Evolutionary conservation across 2,888 invertebrate species (phyloP), one percentile per base, ranked within the genome.

Genomic region (Netelia inedita): DNA sequence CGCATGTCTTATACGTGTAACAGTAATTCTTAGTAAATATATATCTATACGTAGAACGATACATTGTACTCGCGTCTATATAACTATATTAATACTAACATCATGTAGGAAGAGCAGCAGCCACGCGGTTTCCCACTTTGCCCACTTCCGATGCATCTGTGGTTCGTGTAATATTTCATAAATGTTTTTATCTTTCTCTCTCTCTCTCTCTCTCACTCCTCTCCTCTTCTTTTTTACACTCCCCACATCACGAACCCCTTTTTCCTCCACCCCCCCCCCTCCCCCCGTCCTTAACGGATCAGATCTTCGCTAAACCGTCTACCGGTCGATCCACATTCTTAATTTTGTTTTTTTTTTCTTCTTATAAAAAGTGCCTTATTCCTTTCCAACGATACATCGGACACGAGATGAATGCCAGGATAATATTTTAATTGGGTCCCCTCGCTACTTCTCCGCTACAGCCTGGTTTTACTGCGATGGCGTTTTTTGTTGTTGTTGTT

Each of bases 91-190:
- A 61, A 11, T 50, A 78, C 35, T 61, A 19, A 19, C 59, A 19
- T 19, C 2, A 5, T 28, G 28, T 28, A 28, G 41, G 19, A 19
- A 59, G 46, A 69, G n/a, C 50, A 69, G 59, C 69, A 66, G 57
- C 61, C 72, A 46, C 19, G 53, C 23, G 65, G 68, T 80, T 79
- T 69, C 80, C 78, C 66, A 80, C 80, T 66, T 86, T 82, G 79
- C 81, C 81, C 83, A 86, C 83, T 83, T 83, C 73, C 82, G 78
- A 78, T 69, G 69, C 78, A 78, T 78, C 59, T 78, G 68, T 69
- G 61, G 46, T 57, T 78, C 59, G 76, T 43, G 50, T 46, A 50
- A 78, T 78, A 78, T 68, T 68, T 78, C 59, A 78, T 68, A 21
- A 55, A 41, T 75, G 66, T 69, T 72, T 46, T 46, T 72, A 11